phyloP scores from a whole-genome alignment of 1,140 invertebrate genomes.

The Arctopsyche grandis region DNA sequence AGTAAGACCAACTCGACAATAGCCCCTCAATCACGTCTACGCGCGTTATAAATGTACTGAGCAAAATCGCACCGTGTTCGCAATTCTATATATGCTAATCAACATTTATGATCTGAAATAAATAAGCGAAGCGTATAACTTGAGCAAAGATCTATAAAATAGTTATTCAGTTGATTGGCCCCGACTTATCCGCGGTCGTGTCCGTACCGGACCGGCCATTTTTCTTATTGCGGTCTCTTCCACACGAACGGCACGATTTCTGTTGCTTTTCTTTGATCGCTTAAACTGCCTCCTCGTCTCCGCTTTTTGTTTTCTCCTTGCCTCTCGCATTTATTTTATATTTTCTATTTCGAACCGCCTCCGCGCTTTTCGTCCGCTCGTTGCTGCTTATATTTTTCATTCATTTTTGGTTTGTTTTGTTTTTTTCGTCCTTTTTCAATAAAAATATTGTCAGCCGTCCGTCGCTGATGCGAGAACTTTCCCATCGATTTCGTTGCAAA shows the following conservation, averaged over 20 bases:
- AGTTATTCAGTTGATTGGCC: constrained; percentile 33
- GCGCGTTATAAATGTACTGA: no score
- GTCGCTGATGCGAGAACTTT: neutral
- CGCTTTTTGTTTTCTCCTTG: neutral
- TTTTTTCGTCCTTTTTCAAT: neutral
- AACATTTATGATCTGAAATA: constrained; percentile 2
- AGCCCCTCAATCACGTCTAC: no score
- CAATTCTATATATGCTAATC: neutral
- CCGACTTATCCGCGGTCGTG: constrained; percentile 32
- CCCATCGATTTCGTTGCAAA: neutral
- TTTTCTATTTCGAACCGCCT: neutral
- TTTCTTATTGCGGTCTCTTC: constrained; percentile 46
- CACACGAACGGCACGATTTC: constrained; percentile 48
- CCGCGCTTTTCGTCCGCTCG: neutral
- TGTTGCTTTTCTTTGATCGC: constrained; percentile 43
- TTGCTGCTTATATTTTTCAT: neutral
- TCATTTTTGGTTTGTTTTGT: neutral
- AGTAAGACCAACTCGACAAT: no score
- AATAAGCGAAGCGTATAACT: no score
- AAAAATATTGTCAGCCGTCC: neutral
- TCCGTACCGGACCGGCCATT: constrained; percentile 38
- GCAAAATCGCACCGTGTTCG: neutral
- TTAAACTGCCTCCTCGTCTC: constrained; percentile 24
- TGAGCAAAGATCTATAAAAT: constrained; percentile 32
- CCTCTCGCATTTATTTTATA: neutral